A percentile compares a stretch with the other conserved stretches of the same genome.
These are phyloP conservation scores for Naso thynnoides DNA, from an alignment of 2,797 vertebrate species.

Conservation along the genomic window DNA sequence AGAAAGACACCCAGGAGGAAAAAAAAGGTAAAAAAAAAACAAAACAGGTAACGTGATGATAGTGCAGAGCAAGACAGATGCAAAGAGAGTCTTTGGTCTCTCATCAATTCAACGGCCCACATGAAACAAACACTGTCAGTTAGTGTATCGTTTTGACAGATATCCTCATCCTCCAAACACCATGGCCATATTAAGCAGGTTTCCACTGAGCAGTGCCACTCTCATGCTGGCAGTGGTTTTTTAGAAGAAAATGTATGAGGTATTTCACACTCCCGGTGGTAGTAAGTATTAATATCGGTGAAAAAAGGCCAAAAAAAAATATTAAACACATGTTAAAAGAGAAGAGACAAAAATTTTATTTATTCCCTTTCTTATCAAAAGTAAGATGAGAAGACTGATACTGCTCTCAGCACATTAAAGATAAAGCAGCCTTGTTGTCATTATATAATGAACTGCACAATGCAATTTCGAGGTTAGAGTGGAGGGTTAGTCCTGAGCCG, in stretches of 20 bases:
- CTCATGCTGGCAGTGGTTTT: constrained; percentile 1
- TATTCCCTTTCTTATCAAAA: background rate
- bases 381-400: background rate
- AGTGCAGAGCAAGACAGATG: constrained; percentile 2
- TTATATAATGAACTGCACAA: too few species aligned
- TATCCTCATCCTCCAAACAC: constrained; percentile 4
- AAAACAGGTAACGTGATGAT: constrained; percentile 4
- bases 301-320: too few species aligned
- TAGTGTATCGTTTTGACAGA: constrained; percentile 14
- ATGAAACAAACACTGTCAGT: constrained; percentile 9
- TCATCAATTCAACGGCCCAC: constrained; percentile 2
- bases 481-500: too few species aligned
- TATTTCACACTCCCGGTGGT: constrained; percentile 7
- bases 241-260: background rate
- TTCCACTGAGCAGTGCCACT: constrained; percentile 13
- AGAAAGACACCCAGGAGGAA: constrained; percentile 39
- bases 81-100: constrained; percentile 30
- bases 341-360: background rate
- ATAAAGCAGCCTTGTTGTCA: too few species aligned
- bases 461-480: too few species aligned
- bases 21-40: constrained; percentile 22
- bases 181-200: constrained; percentile 13
- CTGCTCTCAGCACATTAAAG: background rate
- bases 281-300: background rate
- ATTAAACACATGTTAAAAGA: constrained; percentile 4